Evolutionary conservation across 2,797 vertebrate genomes (phyloP).

Genomic region (Phaenicophaeus curvirostris): DNA sequence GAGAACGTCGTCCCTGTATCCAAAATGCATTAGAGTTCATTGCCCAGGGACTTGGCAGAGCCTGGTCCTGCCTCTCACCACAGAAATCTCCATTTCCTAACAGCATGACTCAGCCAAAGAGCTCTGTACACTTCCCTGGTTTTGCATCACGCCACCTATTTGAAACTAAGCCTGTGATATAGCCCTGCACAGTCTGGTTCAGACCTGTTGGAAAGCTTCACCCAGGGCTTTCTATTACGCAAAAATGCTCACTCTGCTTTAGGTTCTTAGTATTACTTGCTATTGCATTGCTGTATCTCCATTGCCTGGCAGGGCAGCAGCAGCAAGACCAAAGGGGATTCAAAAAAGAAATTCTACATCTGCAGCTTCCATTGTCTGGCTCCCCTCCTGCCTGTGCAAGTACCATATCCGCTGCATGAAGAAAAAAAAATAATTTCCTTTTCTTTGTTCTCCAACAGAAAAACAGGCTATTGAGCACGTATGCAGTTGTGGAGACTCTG

Average conservation of each 20-base stretch:
- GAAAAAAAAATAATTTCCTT: conserved; percentile 22
- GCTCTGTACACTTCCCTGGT: not conserved
- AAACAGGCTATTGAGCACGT: not conserved
- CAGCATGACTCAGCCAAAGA: not conserved
- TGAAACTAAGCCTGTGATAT: not conserved
- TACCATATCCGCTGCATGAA: not conserved
- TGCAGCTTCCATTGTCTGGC: conserved; percentile 18
- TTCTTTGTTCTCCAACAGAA: conserved; percentile 51
- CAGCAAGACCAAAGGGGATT: not conserved
- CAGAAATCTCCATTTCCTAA: conserved; percentile 24
- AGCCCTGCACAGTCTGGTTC: not conserved
- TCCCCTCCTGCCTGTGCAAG: not conserved
- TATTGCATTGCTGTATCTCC: not conserved
- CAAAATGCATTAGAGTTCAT: not conserved
- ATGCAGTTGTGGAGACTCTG: not conserved
- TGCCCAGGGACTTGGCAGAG: conserved; percentile 12
- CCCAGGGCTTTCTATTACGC: not conserved
- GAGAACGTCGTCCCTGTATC: not conserved
- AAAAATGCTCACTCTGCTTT: not conserved
- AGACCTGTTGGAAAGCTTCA: not conserved
- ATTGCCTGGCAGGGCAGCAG: not conserved
- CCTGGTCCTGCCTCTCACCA: not conserved
- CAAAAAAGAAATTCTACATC: conserved; percentile 16
- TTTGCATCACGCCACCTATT: not conserved
- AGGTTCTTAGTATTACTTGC: not conserved